Base-by-base conservation (phyloP, 1,140 invertebrate species). In the Aphelenchoides avenae region DNA sequence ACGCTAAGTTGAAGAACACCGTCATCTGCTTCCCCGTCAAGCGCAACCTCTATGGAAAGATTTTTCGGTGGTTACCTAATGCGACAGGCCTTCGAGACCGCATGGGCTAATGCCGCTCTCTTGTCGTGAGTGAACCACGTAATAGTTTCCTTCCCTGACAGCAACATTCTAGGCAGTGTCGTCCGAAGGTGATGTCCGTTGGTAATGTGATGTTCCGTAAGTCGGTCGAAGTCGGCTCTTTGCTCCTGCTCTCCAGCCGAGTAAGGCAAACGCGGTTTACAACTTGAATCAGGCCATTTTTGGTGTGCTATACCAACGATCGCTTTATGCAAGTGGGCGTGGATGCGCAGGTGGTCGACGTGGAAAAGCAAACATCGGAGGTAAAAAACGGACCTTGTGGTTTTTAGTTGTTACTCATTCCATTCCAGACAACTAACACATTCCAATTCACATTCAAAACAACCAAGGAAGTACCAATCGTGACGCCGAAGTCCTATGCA, bases 51-150 rank as follows among this genome's bases (percentile, higher is more conserved):
- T 87, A 87, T 67, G 86, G 87, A 71, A 87, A 86, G 67, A 85
- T n/a, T 89, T 37, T 89, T 89, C 79, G 87, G 87, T 52, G 87
- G 87, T 0, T 89, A 84, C 75, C 79, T 89, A 11, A 88, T 89
- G 86, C 79, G 87, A 48, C 81, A 84, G 56, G 87, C 86, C 4
- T 80, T 84, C 39, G 87, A 89, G 80, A 76, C 87, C 18, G 86
- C 84, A 30, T 87, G 83, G 83, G 81, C 84, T 11, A 83, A 83
- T 57, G 84, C 83, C 1, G 83, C 81, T 65, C 70, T 84, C 44
- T 83, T 78, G 68, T 77, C 80, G 82, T 83, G 77, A 78, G 73
- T 68, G 42, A 43, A 33, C n/a, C n/a, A n/a, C 11, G n/a, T 13
- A 36, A 36, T 36, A 13, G 11, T 36, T 36, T 11, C 11, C n/a